Evolutionary conservation across 2,113 vertebrate species (phyloP).

Genomic region (Cariama cristata): DNA sequence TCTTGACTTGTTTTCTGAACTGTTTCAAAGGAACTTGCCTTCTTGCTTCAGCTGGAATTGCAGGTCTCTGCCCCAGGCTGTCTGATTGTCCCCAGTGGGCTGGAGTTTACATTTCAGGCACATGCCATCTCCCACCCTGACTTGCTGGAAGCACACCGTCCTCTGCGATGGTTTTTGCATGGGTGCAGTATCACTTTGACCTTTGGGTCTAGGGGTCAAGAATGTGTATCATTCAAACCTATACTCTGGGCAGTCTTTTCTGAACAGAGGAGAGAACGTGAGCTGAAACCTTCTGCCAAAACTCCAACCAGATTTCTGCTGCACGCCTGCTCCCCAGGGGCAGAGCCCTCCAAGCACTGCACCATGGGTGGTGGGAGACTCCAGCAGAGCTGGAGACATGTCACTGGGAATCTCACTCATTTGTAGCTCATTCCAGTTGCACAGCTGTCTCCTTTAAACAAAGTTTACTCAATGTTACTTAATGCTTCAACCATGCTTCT

Average conservation of each 20-base stretch:
- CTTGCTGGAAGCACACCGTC: not conserved
- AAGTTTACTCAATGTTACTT: not conserved
- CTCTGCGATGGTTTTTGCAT: not conserved
- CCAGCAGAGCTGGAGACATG: not conserved
- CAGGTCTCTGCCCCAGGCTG: not conserved
- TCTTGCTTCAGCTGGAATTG: not conserved
- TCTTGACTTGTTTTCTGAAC: not conserved
- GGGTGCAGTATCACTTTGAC: not conserved
- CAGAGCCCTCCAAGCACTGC: not conserved
- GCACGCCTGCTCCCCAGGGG: not conserved
- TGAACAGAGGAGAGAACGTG: not conserved
- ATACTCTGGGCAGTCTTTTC: not conserved
- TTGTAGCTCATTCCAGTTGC: constrained; percentile 43
- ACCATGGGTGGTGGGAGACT: constrained; percentile 34
- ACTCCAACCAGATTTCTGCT: not conserved
- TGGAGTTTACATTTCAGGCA: not conserved
- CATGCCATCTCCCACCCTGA: not conserved
- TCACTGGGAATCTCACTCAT: constrained; percentile 43
- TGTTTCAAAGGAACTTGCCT: not conserved
- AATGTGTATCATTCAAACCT: not conserved
- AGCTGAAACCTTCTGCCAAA: not conserved
- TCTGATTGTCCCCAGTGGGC: not conserved
- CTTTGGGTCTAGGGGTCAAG: not conserved
- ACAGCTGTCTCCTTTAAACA: constrained; percentile 68
- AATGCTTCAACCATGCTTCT: not conserved